phyloP scores from a whole-genome alignment of 2,888 invertebrate genomes.

The Chrysolina americana region DNA sequence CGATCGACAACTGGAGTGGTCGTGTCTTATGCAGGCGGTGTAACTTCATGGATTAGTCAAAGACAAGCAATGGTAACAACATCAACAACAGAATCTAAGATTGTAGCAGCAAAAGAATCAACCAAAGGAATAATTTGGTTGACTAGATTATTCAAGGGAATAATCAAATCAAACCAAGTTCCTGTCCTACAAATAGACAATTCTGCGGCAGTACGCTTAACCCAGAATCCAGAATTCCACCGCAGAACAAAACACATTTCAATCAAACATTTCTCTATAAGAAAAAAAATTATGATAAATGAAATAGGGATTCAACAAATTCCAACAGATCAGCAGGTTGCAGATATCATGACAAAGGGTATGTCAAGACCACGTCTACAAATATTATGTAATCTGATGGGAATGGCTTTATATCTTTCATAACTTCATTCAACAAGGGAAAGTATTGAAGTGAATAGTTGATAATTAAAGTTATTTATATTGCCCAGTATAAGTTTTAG shows the following conservation, averaged over 20 bases:
- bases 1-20: slow-evolving; percentile 49
- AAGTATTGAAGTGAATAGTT: too few species aligned
- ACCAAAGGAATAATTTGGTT: slow-evolving; percentile 59
- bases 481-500: too few species aligned
- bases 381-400: slow-evolving; percentile 45
- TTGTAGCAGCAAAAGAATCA: slow-evolving; percentile 59
- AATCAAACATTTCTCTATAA: slow-evolving; percentile 57
- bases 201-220: slow-evolving; percentile 55
- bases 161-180: slow-evolving; percentile 48
- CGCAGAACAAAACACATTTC: slow-evolving; percentile 58
- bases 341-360: slow-evolving; percentile 58
- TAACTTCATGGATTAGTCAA: slow-evolving; percentile 55
- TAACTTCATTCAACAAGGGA: slow-evolving; percentile 22
- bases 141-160: slow-evolving; percentile 54
- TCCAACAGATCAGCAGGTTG: slow-evolving; percentile 52
- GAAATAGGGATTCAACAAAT: slow-evolving; percentile 52
- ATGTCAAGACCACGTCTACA: slow-evolving; percentile 44
- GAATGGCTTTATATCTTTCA: slow-evolving; percentile 28
- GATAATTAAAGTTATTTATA: too few species aligned
- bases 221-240: slow-evolving; percentile 61
- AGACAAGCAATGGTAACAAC: slow-evolving; percentile 47
- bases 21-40: slow-evolving; percentile 51
- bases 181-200: slow-evolving; percentile 58
- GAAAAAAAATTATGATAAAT: slow-evolving; percentile 53
- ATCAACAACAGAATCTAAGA: slow-evolving; percentile 58